Base-by-base conservation (phyloP, 2,113 vertebrate genomes). In the Nothobranchius furzeri region DNA sequence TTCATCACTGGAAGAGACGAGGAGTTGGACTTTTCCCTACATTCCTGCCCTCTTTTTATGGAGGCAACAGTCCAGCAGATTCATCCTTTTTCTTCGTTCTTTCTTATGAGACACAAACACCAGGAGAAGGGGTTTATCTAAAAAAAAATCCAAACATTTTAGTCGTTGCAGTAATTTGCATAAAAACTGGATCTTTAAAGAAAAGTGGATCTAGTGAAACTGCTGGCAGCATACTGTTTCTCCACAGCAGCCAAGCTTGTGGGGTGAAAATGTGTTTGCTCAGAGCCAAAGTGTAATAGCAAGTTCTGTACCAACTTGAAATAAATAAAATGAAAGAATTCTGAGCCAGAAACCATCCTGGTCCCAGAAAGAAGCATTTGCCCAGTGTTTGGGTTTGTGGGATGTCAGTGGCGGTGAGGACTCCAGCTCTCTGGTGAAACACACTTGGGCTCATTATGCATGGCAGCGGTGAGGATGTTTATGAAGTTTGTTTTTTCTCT, bases 251-350 rank as follows among this genome's bases (percentile, higher is more conserved):
- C 53, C 69, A 24, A 30, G 75, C 70, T 46, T 11, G 52, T 80
- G 78, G 43, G 80, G 72, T 77, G 24, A 72, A 68, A 49, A 30
- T 55, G 53, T 70, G 73, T 76, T 83, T 80, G 51, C 69, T 67
- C 62, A 65, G 42, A 61, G 56, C 75, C 82, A 85, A 76, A 59
- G 66, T 82, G 70, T 86, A 79, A 88, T 81, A 50, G 76, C 60
- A 79, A 75, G 59, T 74, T 82, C 61, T 78, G 67, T 4, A 76
- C 64, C 62, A 61, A 79, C 71, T 40, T 68, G 50, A 85, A 85
- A 84, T 81, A 74, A 76, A 84, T 84, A 74, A 64, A 72, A 82
- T 78, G 49, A 75, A 25, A 71, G 49, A 49, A 51, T 79, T 73
- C 64, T 59, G 46, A 57, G 73, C 59, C 81, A 85, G 64, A 71